Base-by-base conservation (phyloP, 2,113 vertebrate species). In the Oncorhynchus nerka region DNA sequence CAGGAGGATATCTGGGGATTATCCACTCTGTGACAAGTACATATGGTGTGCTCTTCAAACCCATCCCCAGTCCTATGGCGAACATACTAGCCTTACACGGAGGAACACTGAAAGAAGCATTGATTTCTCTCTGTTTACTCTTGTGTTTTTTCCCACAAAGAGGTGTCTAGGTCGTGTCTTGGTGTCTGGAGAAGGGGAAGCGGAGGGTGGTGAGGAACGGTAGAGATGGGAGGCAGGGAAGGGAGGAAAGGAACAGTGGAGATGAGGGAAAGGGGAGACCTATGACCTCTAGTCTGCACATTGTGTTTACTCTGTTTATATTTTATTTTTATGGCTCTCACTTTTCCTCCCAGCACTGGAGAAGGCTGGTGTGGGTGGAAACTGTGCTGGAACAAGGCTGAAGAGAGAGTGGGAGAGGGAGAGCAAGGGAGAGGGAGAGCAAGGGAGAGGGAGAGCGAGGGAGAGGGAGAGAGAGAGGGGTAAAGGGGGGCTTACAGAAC, bases 21-120 rank as follows among this genome's bases (percentile, higher is more conserved):
- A 93, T 90, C 86, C 86, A 89, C 82, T 89, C 87, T 71, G 73
- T 88, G 87, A 90, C 87, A 83, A 87, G 87, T 90, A 82, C 86
- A 89, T 92, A 91, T 89, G 90, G 82, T 83, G 86, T 81, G 80
- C 79, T 86, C 87, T 77, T 59, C 71, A 87, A 86, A 88, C 82
- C 79, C 84, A 89, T 86, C 84, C 68, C 82, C 80, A 78, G 81
- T 74, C 75, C 67, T 78, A 64, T 73, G 64, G 3, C 8, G 75
- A 73, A 76, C 32, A 75, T 78, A 51, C 74, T 75, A 20, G 5
- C 5, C 4, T 5, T 34, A 49, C 5, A 16, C 71, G 11, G 24
- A 51, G 48, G 22, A 39, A 39, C 39, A 39, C 39, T 39, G 39
- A 39, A 39, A 39, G 39, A 2, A 39, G 39, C 39, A 39, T 39